phyloP scores from a whole-genome alignment of 2,797 vertebrate genomes.

The Hemitrygon akajei region DNA sequence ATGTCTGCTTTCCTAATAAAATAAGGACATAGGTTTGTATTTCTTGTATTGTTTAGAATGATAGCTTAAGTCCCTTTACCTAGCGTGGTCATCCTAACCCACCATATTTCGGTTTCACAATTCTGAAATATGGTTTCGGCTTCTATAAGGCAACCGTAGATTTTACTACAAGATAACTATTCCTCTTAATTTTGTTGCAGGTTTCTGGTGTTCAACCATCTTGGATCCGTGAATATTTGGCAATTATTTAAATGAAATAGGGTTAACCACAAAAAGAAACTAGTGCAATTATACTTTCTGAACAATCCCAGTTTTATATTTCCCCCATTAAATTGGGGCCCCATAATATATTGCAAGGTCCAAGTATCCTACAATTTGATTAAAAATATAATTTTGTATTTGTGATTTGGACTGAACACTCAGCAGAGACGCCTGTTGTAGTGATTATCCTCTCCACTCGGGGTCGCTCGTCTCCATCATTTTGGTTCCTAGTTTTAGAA shows the following conservation, averaged over 20 bases:
- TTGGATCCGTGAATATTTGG: conserved; percentile 6
- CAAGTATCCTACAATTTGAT: not conserved
- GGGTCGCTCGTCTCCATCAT: conserved; percentile 26
- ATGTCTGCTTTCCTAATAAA: too few relatives aligned
- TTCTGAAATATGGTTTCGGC: not conserved
- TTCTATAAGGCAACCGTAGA: not conserved
- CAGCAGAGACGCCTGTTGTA: not conserved
- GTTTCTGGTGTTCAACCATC: conserved; percentile 16
- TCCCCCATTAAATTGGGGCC: not conserved
- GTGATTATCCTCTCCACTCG: not conserved
- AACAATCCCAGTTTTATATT: not conserved
- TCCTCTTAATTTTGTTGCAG: not conserved
- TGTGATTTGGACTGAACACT: not conserved
- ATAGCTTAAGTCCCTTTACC: not conserved
- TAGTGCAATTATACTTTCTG: not conserved
- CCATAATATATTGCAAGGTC: not conserved
- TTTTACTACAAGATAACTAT: not conserved
- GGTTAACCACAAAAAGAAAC: not conserved
- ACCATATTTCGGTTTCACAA: not conserved
- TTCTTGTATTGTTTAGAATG: not conserved
- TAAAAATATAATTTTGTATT: not conserved
- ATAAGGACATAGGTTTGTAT: not conserved
- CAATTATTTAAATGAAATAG: not conserved
- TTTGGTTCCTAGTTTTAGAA: not conserved
- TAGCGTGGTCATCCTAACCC: not conserved